phyloP scores from a whole-genome alignment of 2,888 invertebrate genomes.

The Clistopyga incitator region DNA sequence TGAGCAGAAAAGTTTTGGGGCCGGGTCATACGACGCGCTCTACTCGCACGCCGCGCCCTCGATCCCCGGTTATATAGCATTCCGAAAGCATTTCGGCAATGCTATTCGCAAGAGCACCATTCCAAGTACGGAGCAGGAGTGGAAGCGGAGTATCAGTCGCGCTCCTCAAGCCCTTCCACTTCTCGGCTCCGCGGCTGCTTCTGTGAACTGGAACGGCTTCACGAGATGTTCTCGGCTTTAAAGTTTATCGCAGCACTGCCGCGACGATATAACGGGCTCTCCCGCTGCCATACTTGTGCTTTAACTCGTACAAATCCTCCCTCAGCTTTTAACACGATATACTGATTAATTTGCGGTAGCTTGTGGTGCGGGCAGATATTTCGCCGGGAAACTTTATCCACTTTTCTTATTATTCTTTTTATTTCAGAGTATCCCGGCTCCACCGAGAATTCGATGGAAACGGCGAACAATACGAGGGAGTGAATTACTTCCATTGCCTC shows the following conservation, averaged over 20 bases:
- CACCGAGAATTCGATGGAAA: conserved; percentile 10
- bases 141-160: conserved; percentile 40
- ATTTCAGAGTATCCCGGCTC: background rate
- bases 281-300: conserved; percentile 23
- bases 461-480: conserved; percentile 1
- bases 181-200: conserved; percentile 19
- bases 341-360: conserved; percentile 53
- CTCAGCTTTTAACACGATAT: conserved; percentile 44
- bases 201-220: conserved; percentile 56
- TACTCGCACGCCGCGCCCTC: conserved; percentile 4
- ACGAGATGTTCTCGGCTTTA: conserved; percentile 61
- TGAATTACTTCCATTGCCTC: background rate
- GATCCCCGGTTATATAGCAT: conserved; percentile 7
- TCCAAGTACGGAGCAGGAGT: background rate
- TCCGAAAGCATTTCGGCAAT: conserved; percentile 53
- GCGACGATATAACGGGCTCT: conserved; percentile 50
- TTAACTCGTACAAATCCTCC: conserved; percentile 31
- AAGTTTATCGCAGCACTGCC: conserved; percentile 58
- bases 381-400: conserved; percentile 2
- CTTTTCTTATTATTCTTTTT: background rate
- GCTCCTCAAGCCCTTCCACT: conserved; percentile 25
- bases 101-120: background rate
- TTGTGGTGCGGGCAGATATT: conserved; percentile 12
- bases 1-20: conserved; percentile 45
- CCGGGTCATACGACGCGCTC: conserved; percentile 17